Percentiles rank a stretch among this genome's conserved stretches.
Evolutionary conservation across 2,113 vertebrate genomes (phyloP).

Genomic region (Scalopus aquaticus): DNA sequence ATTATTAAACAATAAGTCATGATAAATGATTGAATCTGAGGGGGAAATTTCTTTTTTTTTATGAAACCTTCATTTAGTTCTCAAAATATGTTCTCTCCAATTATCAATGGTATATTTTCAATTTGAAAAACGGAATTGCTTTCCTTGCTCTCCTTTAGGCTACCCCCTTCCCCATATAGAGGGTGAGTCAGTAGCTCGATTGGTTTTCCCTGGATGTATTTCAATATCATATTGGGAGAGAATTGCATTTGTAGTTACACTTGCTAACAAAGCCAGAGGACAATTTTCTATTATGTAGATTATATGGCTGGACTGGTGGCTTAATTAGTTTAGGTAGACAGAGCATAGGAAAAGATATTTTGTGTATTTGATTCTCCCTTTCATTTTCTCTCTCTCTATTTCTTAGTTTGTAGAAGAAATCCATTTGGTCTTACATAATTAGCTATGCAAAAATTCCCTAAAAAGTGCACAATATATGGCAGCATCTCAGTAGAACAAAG

Average conservation of each 20-base stretch:
- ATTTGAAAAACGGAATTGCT: background rate
- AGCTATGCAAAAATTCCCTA: background rate
- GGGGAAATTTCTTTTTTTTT: background rate
- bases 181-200: slow-evolving; percentile 28
- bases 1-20: slow-evolving; percentile 81
- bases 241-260: slow-evolving; percentile 44
- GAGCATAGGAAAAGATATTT: background rate
- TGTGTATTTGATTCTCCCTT: background rate
- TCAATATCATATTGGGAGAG: slow-evolving; percentile 58
- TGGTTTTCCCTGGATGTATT: slow-evolving; percentile 56
- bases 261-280: slow-evolving; percentile 59
- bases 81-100: background rate
- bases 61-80: slow-evolving; percentile 51
- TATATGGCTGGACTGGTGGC: background rate
- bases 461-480: background rate
- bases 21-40: slow-evolving; percentile 63
- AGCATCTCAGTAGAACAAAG: background rate
- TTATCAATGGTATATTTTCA: background rate
- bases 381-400: background rate
- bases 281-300: slow-evolving; percentile 11
- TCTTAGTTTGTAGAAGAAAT: background rate
- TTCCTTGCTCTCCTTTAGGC: slow-evolving; percentile 26
- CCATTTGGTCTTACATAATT: background rate
- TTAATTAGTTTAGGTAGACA: background rate
- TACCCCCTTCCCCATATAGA: background rate